Evolutionary conservation across 2,113 vertebrate species (phyloP), one percentile per base, ranked within the genome.

Genomic region (Willisornis vidua): DNA sequence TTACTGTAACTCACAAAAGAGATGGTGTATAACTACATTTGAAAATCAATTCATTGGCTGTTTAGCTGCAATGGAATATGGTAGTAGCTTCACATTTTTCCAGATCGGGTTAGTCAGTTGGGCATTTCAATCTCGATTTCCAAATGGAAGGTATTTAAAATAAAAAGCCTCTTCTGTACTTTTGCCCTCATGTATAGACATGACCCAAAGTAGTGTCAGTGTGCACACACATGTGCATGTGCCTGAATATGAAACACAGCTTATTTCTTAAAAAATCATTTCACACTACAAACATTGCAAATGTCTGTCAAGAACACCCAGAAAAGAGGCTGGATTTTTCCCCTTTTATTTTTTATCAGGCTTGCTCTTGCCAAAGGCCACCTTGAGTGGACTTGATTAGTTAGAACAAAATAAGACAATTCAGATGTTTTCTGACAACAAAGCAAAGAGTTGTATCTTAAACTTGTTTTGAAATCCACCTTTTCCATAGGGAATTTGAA

Each of bases 1-100:
- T 90, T 87, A 78, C 43, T 77, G 68, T 80, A 86, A 66, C 31
- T 82, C 62, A 86, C 23, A 71, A 63, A 94, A 54, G 57, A 92
- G 74, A 91, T 55, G 46, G 28, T 65, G 25, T 57, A 14, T 59
- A 92, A 74, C 24, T 33, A 6, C 14, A 83, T 80, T 71, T 48
- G 41, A 80, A 91, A 74, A 77, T 43, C 12, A 85, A 80, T 48
- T 67, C 5, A 63, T 8, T 80, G 48, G 55, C 18, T 90, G 48
- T 61, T 86, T 81, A 67, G 28, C 22, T 81, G 57, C 82, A 94
- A 39, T 59, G 43, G 39, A 83, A 55, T n/a, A 89, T 17, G 17
- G 39, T 4, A 73, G 43, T 37, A 72, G 67, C 48, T 90, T 45
- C 85, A 29, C 4, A 29, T 39, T 90, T 77, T 90, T 80, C 43